Percentiles rank a stretch among this genome's conserved stretches.
phyloP scores from a whole-genome alignment of 2,888 invertebrate species.

The Phasia obesa region DNA sequence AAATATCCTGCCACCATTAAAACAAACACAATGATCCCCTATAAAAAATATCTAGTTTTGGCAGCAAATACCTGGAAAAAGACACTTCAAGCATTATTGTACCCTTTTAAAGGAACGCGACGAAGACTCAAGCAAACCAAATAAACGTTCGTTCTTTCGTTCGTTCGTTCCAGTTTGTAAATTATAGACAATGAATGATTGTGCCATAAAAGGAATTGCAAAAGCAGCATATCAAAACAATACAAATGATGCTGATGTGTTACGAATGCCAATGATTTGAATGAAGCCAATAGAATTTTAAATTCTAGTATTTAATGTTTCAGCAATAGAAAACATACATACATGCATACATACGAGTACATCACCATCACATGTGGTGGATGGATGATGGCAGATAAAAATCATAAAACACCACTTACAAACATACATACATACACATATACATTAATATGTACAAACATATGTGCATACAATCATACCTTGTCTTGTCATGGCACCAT shows the following conservation, averaged over 20 bases:
- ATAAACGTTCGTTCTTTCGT: conserved; percentile 33
- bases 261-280: conserved; percentile 50
- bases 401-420: conserved; percentile 17
- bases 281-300: conserved; percentile 63
- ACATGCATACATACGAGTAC: not conserved
- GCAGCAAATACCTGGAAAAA: conserved; percentile 14
- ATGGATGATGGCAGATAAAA: not conserved
- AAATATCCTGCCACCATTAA: not conserved
- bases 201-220: conserved; percentile 32
- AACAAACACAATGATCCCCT: conserved; percentile 38
- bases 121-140: conserved; percentile 15
- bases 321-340: conserved; percentile 7
- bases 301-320: conserved; percentile 48
- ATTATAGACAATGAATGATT: conserved; percentile 18
- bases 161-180: conserved; percentile 12
- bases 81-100: not conserved
- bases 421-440: not conserved
- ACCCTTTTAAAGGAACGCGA: conserved; percentile 29
- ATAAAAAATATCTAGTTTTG: conserved; percentile 11
- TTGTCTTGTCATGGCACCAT: not conserved
- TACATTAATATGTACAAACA: not conserved
- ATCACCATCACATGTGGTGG: conserved; percentile 12
- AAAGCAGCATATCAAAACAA: conserved; percentile 56
- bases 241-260: conserved; percentile 61
- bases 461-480: not conserved